phyloP scores from a whole-genome alignment of 30 jellyfish, hydroid and myxozoan species.

The Cassiopea xamachana region DNA sequence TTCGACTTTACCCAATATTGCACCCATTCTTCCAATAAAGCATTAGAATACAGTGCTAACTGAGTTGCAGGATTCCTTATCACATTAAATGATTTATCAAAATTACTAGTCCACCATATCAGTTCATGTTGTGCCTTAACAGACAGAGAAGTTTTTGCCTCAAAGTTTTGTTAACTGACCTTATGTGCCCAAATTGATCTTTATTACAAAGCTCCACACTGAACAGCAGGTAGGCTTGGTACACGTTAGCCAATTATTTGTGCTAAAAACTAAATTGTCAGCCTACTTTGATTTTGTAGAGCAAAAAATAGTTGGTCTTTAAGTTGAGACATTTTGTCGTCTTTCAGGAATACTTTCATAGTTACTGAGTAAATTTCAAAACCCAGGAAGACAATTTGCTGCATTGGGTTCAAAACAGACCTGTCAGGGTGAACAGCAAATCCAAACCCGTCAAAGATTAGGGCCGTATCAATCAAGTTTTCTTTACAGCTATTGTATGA shows the following conservation, averaged over 20 bases:
- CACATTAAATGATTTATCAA: too few species aligned
- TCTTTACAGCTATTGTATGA: conserved; percentile 23
- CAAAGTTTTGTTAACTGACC: not conserved
- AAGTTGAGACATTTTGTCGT: not conserved
- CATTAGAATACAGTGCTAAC: conserved; percentile 19
- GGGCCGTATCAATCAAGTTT: conserved; percentile 2
- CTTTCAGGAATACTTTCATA: conserved; percentile 45
- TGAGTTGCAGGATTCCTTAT: not conserved
- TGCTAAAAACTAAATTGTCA: conserved; percentile 18
- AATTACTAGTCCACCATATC: too few species aligned
- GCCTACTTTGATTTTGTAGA: not conserved
- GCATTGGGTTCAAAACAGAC: conserved; percentile 43
- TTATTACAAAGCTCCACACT: conserved; percentile 17
- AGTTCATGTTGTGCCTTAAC: too few species aligned
- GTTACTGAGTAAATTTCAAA: conserved; percentile 29
- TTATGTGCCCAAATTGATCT: conserved; percentile 6
- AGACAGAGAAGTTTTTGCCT: conserved; percentile 15
- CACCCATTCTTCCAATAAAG: conserved; percentile 46
- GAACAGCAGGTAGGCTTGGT: conserved; percentile 64
- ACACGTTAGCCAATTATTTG: conserved; percentile 26
- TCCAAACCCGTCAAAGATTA: conserved; percentile 19
- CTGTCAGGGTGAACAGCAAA: conserved; percentile 58
- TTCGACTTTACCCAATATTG: conserved; percentile 13
- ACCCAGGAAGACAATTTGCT: conserved; percentile 33
- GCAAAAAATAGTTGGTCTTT: not conserved